Evolutionary conservation across 2,888 invertebrate genomes (phyloP), one percentile per base, ranked within the genome.

Genomic region (Plebejus argus): DNA sequence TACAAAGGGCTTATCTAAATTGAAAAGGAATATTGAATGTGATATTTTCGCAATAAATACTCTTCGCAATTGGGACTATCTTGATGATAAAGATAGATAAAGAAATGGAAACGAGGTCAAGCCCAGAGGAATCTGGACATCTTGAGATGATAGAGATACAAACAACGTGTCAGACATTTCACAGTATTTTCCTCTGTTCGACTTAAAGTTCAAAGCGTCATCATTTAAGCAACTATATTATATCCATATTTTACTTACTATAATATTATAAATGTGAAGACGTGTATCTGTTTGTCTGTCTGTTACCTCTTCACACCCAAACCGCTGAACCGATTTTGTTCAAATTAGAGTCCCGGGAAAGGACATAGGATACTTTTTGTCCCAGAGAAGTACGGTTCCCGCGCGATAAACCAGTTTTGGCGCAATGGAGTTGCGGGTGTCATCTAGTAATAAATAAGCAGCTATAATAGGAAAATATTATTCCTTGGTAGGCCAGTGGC

Each of bases 121-220:
- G 35, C 35, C 28, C n/a, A 7, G 18, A 70, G 70, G 35, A 70
- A 70, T 70, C 35, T 70, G 33, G 18, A n/a, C 8, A 70, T 70
- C 70, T 70, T n/a, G 70, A 70, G 45, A 76, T 70, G 28, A 76
- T 23, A n/a, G 66, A 45, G 33, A 70, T 70, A 70, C 3, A 70
- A 76, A 91, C 91, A 90, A 91, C 88, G 89, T 86, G 91, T 87
- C 92, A 92, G 92, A 92, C 89, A 88, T 83, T 87, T 88, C 88
- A 86, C 89, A 87, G 89, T 88, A 89, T 88, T 87, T 87, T 88
- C 87, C 86, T 87, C 89, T 89, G 89, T 87, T 89, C 87, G 86
- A 83, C 85, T 84, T 85, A 83, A 85, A 85, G 84, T 81, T 84
- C 84, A 88, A 88, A 86, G 85, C 84, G 82, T 84, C 85, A 90